A percentile compares a stretch with the other conserved stretches of the same genome.
Conservation (phyloP, 1,140 invertebrate genomes). For the Tetraneura akinire region DNA sequence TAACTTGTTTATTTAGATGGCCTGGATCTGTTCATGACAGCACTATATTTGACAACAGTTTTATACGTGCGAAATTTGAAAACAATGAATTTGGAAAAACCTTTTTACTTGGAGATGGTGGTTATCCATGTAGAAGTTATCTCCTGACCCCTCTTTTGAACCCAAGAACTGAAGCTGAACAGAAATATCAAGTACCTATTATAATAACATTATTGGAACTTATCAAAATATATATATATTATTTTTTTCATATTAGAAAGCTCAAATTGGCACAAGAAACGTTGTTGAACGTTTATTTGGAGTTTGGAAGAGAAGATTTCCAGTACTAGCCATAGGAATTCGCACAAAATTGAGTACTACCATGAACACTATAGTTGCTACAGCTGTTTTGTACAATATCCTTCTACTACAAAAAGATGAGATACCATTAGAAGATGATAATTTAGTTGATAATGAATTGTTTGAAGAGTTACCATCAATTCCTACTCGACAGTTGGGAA, state of each 20-base stretch:
- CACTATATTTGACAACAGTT: conserved; percentile 53
- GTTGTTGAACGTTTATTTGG: conserved; percentile 48
- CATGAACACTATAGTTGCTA: too few species aligned
- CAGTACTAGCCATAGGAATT: not conserved
- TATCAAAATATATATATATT: too few species aligned
- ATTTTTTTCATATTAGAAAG: too few species aligned
- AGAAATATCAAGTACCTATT: too few species aligned
- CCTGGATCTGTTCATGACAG: conserved; percentile 56
- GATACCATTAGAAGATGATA: too few species aligned
- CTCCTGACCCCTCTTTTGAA: conserved; percentile 9
- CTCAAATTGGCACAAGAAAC: not conserved
- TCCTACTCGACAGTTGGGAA: too few species aligned
- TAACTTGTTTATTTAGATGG: too few species aligned
- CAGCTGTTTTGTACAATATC: not conserved
- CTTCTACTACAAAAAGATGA: not conserved
- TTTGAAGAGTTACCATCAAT: too few species aligned
- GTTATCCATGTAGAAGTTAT: conserved; percentile 1
- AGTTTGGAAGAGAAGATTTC: conserved; percentile 49
- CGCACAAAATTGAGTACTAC: not conserved
- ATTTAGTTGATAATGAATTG: too few species aligned
- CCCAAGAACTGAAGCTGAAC: not conserved
- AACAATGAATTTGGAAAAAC: conserved; percentile 54
- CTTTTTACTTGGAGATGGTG: too few species aligned
- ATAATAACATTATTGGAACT: too few species aligned
- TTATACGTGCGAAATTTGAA: conserved; percentile 51